Conservation (phyloP, 2,113 vertebrate genomes). For the Bostrychus sinensis region DNA sequence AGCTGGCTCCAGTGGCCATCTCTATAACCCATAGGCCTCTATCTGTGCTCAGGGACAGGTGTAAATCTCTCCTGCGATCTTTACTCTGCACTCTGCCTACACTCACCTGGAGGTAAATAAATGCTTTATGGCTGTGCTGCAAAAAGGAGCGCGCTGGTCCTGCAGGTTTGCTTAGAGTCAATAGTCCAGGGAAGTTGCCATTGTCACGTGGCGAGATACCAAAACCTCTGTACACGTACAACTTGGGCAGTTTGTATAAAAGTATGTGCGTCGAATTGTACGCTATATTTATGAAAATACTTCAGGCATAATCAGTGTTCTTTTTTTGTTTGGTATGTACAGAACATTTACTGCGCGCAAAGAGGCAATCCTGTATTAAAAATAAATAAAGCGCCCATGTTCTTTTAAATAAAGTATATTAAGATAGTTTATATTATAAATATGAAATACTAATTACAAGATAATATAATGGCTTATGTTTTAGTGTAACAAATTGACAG, state of each 20-base stretch:
- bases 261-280: background rate
- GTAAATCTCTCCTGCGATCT: constrained; percentile 92
- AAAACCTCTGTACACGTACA: background rate
- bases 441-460: too few species aligned
- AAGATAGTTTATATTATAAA: too few species aligned
- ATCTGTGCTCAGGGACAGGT: constrained; percentile 88
- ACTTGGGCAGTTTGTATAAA: background rate
- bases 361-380: too few species aligned
- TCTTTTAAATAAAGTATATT: too few species aligned
- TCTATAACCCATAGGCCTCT: constrained; percentile 87
- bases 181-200: constrained; percentile 23
- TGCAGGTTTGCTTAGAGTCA: constrained; percentile 30
- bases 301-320: too few species aligned
- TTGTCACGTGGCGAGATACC: constrained; percentile 23
- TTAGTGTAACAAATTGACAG: background rate
- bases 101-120: constrained; percentile 89
- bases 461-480: too few species aligned
- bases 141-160: constrained; percentile 65
- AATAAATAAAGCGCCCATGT: too few species aligned
- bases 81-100: constrained; percentile 77
- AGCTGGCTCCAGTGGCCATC: constrained; percentile 92
- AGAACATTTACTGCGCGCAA: too few species aligned
- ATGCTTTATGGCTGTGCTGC: constrained; percentile 80
- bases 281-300: too few species aligned
- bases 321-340: too few species aligned